These are phyloP conservation scores for Uropetala carovei DNA, from an alignment of 2,888 invertebrate species.

Conservation along the genomic window DNA sequence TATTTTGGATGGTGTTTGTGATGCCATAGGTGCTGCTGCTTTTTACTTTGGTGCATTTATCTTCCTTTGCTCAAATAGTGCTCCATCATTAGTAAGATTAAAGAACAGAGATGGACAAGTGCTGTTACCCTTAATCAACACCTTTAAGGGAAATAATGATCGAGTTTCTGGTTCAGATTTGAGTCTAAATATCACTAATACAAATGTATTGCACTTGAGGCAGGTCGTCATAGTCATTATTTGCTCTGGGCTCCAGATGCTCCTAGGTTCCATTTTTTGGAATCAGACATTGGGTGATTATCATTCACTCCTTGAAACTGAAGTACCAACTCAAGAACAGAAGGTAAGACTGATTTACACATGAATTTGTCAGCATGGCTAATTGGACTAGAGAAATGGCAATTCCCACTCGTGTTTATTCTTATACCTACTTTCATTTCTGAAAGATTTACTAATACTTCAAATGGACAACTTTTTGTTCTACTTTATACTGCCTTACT, in stretches of 20 bases:
- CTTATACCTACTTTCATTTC: too few species aligned
- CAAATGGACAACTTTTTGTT: too few species aligned
- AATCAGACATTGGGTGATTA: constrained; percentile 90
- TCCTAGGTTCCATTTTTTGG: constrained; percentile 88
- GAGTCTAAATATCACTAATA: constrained; percentile 29
- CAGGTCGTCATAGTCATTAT: constrained; percentile 67
- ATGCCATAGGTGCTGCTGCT: constrained; percentile 85
- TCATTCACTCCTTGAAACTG: constrained; percentile 84
- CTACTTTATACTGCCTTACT: too few species aligned
- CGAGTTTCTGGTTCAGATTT: not conserved
- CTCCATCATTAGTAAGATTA: constrained; percentile 73
- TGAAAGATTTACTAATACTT: too few species aligned
- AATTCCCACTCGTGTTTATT: too few species aligned
- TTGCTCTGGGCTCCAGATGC: constrained; percentile 77
- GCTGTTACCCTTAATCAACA: constrained; percentile 43
- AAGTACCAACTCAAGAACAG: constrained; percentile 72
- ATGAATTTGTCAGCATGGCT: too few species aligned
- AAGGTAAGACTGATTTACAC: constrained; percentile 70
- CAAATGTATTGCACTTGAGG: constrained; percentile 52
- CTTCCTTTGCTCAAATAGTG: constrained; percentile 85
- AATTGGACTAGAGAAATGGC: too few species aligned
- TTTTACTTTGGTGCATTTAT: constrained; percentile 83
- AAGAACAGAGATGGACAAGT: constrained; percentile 60
- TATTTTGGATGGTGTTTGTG: constrained; percentile 89
- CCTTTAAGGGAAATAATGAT: constrained; percentile 38